Base-by-base conservation (phyloP, 1,140 invertebrate species). In the Lanistes nyassanus region DNA sequence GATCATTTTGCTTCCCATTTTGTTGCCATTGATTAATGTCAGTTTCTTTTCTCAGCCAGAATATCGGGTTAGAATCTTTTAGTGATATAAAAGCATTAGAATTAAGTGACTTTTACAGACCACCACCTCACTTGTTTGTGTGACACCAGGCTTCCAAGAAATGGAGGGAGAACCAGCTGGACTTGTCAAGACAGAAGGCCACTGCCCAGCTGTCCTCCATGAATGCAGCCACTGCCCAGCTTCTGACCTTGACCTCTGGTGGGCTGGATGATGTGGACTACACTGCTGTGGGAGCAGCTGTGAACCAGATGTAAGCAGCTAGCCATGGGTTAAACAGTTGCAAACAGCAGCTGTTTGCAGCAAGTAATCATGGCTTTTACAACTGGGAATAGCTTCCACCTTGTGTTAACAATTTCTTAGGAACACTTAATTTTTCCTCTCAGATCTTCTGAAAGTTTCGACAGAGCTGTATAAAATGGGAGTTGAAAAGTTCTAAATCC, bases 201-300 rank as follows among this genome's bases (percentile, higher is more conserved):
- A 95, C 95, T 51, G 96, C 96, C 51, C 96, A 99, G 89, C 94
- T 99, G 81, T 98, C 97, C 19, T 97, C 97, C 47, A 99, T 99
- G 97, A 99, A 97, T 91, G 98, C 97, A 0, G 98, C 98, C 55
- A 99, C 98, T 0, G 98, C 98, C 21, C 96, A 99, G 89, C 93
- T 99, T 11, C 96, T 99, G n/a, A 98, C 97, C 0, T 90, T 98
- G 53, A 98, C 97, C 1, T 95, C 96, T 0, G 94, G 92, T 91
- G 86, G 79, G 78, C 89, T 78, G 82, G 91, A 93, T 76, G 90
- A 91, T 56, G 84, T 91, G n/a, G 97, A 99, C 89, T 95, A 97
- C 85, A 95, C 94, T n/a, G 95, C 96, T 19, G 96, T 99, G 2
- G 97, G 97, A 0, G 95, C 96, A 0, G 98, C 98, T 11, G 97